These are phyloP conservation scores for Zoroaster sp. DNA, from an alignment of 53 echinoderm and acorn worm species.

Conservation along the genomic window DNA sequence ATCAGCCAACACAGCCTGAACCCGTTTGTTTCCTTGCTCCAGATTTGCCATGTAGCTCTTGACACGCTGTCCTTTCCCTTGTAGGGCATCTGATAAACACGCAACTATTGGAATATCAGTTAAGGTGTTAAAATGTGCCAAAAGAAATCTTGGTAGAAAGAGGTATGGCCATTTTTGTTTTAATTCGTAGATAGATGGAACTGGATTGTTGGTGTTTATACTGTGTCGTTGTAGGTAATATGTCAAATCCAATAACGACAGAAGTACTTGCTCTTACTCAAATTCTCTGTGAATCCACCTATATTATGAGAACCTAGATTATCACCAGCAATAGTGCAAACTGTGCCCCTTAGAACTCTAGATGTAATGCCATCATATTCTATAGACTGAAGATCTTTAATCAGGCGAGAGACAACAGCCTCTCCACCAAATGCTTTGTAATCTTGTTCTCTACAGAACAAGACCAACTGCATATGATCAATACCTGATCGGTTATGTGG, in stretches of 20 bases:
- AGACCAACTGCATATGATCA: too few species aligned
- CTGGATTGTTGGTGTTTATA: constrained; percentile 7
- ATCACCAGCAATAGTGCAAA: constrained; percentile 34
- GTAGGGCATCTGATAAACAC: neutral
- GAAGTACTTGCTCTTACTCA: constrained; percentile 5
- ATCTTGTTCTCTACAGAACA: constrained; percentile 55
- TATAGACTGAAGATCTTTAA: constrained; percentile 36
- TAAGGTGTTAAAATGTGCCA: neutral
- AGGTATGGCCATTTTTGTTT: neutral
- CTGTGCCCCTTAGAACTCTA: constrained; percentile 7
- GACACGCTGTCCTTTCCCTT: neutral
- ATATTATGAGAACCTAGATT: constrained; percentile 51
- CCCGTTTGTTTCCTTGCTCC: neutral
- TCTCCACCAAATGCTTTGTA: constrained; percentile 51
- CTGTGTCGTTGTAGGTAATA: neutral
- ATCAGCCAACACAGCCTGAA: neutral
- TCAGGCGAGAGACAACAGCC: constrained; percentile 8
- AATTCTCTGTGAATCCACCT: constrained; percentile 55
- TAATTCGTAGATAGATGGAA: neutral
- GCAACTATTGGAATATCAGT: constrained; percentile 2
- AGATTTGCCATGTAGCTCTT: neutral
- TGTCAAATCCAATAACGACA: constrained; percentile 13
- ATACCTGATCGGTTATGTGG: constrained; percentile 42
- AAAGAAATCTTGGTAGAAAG: too few species aligned
- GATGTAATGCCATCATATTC: constrained; percentile 43